Evolutionary conservation across 2,888 invertebrate species (phyloP).

Genomic region (Nematopogon swammerdamellus): DNA sequence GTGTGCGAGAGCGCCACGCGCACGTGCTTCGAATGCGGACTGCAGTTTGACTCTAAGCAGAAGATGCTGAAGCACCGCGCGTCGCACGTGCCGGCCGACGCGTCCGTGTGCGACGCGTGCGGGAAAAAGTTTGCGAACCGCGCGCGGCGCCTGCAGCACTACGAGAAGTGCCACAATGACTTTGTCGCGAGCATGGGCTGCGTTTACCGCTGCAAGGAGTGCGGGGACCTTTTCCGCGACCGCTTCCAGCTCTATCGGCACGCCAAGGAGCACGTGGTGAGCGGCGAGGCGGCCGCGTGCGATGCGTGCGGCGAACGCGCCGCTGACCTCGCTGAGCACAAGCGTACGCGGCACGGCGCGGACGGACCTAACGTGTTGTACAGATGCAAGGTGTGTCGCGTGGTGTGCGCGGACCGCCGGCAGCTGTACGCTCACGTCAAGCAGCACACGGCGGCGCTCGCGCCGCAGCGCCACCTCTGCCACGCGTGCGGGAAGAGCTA

Average conservation of each 20-base stretch:
- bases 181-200: conserved; percentile 25
- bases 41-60: conserved; percentile 34
- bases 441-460: conserved; percentile 33
- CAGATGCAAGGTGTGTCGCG: conserved; percentile 59
- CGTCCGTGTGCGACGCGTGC: conserved; percentile 25
- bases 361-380: conserved; percentile 22
- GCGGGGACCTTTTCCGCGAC: conserved; percentile 32
- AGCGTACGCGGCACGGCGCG: conserved; percentile 17
- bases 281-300: conserved; percentile 28
- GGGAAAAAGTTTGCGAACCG: conserved; percentile 28
- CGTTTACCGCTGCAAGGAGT: conserved; percentile 38
- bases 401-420: conserved; percentile 49
- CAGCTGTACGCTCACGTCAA: conserved; percentile 59
- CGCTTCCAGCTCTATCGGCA: conserved; percentile 35
- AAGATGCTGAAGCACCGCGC: conserved; percentile 36
- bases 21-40: conserved; percentile 35
- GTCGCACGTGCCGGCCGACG: conserved; percentile 19
- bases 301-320: conserved; percentile 27
- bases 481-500: conserved; percentile 44
- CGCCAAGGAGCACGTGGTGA: conserved; percentile 33
- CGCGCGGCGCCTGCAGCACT: conserved; percentile 28
- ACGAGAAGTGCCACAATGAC: conserved; percentile 28
- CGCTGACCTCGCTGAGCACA: too few relatives aligned
- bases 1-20: conserved; percentile 32
- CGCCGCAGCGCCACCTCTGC: conserved; percentile 30